A percentile compares a stretch with the other conserved stretches of the same genome.
phyloP scores from a whole-genome alignment of 2,797 vertebrate genomes.

The Xyrichtys novacula region DNA sequence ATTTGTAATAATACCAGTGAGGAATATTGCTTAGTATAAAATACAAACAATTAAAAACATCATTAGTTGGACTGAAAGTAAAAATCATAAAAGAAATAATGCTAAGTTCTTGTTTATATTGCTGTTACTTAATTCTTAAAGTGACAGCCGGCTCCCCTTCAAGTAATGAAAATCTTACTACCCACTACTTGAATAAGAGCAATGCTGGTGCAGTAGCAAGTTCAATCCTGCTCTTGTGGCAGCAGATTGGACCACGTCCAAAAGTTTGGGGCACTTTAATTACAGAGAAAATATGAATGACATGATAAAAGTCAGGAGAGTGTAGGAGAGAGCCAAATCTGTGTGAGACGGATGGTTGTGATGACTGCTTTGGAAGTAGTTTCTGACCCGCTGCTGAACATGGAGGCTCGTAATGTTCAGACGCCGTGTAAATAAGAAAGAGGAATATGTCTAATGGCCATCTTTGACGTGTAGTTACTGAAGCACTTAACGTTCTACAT shows the following conservation, averaged over 20 bases:
- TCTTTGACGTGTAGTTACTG: constrained; percentile 37
- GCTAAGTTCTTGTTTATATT: constrained; percentile 35
- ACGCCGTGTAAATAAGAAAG: constrained; percentile 34
- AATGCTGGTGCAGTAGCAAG: constrained; percentile 33
- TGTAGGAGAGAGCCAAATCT: constrained; percentile 6
- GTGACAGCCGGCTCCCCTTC: constrained; percentile 38
- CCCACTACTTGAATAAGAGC: constrained; percentile 37
- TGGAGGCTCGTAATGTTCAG: constrained; percentile 39
- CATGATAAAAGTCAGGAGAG: constrained; percentile 49
- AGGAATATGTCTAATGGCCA: constrained; percentile 10
- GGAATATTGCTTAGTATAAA: constrained; percentile 7
- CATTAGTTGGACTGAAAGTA: constrained; percentile 36
- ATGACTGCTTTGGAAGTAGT: constrained; percentile 37
- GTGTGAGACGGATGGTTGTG: constrained; percentile 19
- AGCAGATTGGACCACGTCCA: constrained; percentile 60
- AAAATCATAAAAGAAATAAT: constrained; percentile 20
- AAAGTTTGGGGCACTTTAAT: constrained; percentile 51
- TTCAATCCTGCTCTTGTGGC: constrained; percentile 36
- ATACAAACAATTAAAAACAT: constrained; percentile 27
- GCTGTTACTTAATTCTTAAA: constrained; percentile 43
- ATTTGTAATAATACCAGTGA: constrained; percentile 14
- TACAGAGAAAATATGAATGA: constrained; percentile 56
- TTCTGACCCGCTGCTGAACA: constrained; percentile 44
- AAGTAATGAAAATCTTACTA: constrained; percentile 46
- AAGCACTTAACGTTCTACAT: constrained; percentile 6